Evolutionary conservation across 1,140 invertebrate genomes (phyloP).

Genomic region (Anastrepha obliqua): DNA sequence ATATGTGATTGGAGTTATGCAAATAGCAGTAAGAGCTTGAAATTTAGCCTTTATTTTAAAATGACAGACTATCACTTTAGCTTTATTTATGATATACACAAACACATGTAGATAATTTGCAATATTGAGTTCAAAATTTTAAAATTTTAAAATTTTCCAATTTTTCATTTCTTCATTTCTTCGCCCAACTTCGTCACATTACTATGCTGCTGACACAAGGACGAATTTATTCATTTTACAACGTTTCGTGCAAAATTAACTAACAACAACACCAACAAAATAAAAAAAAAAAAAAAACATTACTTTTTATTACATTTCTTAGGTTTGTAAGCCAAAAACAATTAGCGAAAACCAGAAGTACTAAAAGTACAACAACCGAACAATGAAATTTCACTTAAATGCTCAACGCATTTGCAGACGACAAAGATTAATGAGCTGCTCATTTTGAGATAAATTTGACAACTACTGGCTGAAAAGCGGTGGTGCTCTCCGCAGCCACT

Average conservation of each 20-base stretch:
- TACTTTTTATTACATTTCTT: too few relatives aligned
- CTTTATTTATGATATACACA: too few relatives aligned
- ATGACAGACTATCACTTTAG: too few relatives aligned
- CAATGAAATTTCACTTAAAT: slow-evolving; percentile 44
- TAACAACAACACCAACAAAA: not conserved
- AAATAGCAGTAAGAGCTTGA: too few relatives aligned
- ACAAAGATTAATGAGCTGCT: slow-evolving; percentile 52
- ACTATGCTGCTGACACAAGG: not conserved
- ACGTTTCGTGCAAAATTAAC: not conserved
- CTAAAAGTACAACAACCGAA: not conserved
- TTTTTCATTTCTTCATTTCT: too few relatives aligned
- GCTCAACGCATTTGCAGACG: slow-evolving; percentile 17
- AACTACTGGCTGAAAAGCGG: not conserved
- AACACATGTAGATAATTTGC: too few relatives aligned
- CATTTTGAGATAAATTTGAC: slow-evolving; percentile 47
- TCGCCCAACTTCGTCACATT: too few relatives aligned
- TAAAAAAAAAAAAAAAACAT: not conserved
- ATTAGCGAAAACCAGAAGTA: not conserved
- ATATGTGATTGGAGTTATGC: too few relatives aligned
- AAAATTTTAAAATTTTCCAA: too few relatives aligned
- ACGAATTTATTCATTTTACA: not conserved
- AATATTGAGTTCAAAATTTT: too few relatives aligned
- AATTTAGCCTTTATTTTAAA: too few relatives aligned
- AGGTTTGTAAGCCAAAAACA: not conserved
- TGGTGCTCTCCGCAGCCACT: not conserved